These are phyloP conservation scores for Enteromius treurensis DNA, from an alignment of 2,797 vertebrate species.

Conservation along the genomic window DNA sequence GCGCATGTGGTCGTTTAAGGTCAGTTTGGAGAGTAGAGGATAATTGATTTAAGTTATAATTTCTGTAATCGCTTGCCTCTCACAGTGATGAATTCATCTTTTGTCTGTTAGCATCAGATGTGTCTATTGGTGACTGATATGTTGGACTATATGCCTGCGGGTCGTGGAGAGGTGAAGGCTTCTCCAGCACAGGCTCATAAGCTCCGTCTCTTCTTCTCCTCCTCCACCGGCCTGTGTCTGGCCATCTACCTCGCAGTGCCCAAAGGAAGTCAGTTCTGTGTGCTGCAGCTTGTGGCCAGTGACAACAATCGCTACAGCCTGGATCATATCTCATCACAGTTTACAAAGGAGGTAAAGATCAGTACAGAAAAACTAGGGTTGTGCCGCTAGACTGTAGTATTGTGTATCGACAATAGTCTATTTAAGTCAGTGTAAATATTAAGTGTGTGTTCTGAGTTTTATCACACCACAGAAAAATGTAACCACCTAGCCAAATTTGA, in stretches of 20 bases:
- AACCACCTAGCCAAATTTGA: too few species aligned
- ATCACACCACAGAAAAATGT: too few species aligned
- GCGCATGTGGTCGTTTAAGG: conserved; percentile 93
- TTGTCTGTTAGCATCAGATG: conserved; percentile 81
- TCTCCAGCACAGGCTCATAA: conserved; percentile 81
- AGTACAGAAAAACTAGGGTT: too few species aligned
- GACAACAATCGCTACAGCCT: conserved; percentile 89
- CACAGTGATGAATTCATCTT: not conserved
- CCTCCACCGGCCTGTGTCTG: conserved; percentile 85
- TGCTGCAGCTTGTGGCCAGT: conserved; percentile 87
- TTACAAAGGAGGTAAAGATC: conserved; percentile 73
- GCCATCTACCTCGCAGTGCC: conserved; percentile 85
- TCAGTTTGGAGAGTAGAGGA: conserved; percentile 61
- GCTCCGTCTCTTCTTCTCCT: conserved; percentile 83
- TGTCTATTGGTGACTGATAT: conserved; percentile 91
- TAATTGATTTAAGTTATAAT: too few species aligned
- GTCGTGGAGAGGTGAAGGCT: conserved; percentile 80
- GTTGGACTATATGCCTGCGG: conserved; percentile 88
- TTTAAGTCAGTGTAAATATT: too few species aligned
- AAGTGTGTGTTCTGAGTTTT: too few species aligned
- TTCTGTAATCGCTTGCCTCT: not conserved
- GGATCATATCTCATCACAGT: conserved; percentile 90
- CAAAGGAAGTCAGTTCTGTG: conserved; percentile 88
- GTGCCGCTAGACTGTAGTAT: too few species aligned
- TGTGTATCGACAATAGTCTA: too few species aligned